phyloP scores from a whole-genome alignment of 2,888 invertebrate genomes.

The Parascotia fuliginaria region DNA sequence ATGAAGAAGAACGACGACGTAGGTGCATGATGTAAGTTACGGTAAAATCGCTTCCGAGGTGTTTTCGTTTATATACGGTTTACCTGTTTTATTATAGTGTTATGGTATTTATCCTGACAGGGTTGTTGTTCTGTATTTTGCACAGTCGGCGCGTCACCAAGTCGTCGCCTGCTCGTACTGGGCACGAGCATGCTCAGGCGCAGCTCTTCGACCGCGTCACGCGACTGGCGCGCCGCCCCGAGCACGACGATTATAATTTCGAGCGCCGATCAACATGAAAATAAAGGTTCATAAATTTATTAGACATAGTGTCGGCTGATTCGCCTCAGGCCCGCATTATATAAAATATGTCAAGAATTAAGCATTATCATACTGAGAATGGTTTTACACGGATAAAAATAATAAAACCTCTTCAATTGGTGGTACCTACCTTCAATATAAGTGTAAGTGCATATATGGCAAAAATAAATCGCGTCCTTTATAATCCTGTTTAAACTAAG shows the following conservation, averaged over 20 bases:
- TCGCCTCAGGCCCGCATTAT: conserved; percentile 80
- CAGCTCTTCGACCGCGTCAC: conserved; percentile 44
- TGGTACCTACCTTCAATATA: conserved; percentile 11
- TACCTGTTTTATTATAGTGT: no score
- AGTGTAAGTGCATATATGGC: neutral
- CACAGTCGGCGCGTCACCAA: no score
- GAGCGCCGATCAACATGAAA: conserved; percentile 84
- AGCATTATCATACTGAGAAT: conserved; percentile 80
- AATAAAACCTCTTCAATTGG: conserved; percentile 39
- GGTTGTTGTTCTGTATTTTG: no score
- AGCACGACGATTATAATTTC: conserved; percentile 83
- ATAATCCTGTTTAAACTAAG: conserved; percentile 9
- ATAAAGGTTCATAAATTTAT: conserved; percentile 85
- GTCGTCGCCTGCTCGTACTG: conserved; percentile 32
- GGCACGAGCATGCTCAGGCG: conserved; percentile 7
- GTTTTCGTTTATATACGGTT: no score
- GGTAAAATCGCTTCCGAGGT: no score
- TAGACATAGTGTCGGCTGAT: conserved; percentile 83
- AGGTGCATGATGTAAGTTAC: no score
- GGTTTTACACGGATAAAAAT: conserved; percentile 69
- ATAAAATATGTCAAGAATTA: conserved; percentile 85
- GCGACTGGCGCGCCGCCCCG: conserved; percentile 69
- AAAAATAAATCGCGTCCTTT: neutral
- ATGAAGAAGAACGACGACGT: no score
- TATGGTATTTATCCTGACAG: no score